Percentiles rank a stretch among this genome's conserved stretches.
Evolutionary conservation across 1,140 invertebrate species (phyloP).

Genomic region (Dinoponera quadriceps): DNA sequence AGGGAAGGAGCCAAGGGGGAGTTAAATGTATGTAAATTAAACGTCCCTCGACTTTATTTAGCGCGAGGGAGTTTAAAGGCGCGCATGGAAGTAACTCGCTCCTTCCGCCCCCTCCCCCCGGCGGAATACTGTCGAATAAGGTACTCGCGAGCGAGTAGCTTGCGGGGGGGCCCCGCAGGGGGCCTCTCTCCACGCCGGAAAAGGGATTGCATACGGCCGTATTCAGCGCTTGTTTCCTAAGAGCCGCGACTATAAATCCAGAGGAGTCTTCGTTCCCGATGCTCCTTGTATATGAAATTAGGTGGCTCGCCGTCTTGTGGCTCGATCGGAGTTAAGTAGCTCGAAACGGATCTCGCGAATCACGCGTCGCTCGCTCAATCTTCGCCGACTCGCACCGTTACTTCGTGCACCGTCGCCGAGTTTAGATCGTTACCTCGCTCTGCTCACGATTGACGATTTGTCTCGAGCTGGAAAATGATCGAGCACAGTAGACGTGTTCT

Average conservation of each 20-base stretch:
- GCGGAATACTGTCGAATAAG: conserved; percentile 63
- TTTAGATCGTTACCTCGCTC: neutral
- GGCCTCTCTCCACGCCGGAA: neutral
- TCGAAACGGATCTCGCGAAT: conserved; percentile 5
- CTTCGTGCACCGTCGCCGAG: neutral
- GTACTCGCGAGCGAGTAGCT: conserved; percentile 42
- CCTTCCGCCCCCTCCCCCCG: neutral
- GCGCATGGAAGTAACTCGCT: conserved; percentile 61
- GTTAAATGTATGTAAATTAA: conserved; percentile 78
- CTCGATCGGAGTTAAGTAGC: conserved; percentile 19
- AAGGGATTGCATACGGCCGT: conserved; percentile 19
- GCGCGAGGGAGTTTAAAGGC: conserved; percentile 73
- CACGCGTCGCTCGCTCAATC: neutral
- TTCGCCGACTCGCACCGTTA: neutral
- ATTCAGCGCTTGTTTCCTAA: conserved; percentile 1
- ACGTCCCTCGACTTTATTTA: conserved; percentile 78
- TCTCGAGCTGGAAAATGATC: neutral
- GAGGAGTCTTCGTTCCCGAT: conserved; percentile 33
- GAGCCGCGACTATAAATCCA: conserved; percentile 21
- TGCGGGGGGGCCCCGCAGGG: neutral
- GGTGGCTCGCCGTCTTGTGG: neutral
- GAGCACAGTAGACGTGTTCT: too few relatives aligned
- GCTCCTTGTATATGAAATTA: conserved; percentile 55
- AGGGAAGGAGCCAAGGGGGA: conserved; percentile 3
- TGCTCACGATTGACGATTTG: neutral